A percentile compares a stretch with the other conserved stretches of the same genome.
Conservation (phyloP, 2,113 vertebrate genomes). For the Larimichthys crocea region DNA sequence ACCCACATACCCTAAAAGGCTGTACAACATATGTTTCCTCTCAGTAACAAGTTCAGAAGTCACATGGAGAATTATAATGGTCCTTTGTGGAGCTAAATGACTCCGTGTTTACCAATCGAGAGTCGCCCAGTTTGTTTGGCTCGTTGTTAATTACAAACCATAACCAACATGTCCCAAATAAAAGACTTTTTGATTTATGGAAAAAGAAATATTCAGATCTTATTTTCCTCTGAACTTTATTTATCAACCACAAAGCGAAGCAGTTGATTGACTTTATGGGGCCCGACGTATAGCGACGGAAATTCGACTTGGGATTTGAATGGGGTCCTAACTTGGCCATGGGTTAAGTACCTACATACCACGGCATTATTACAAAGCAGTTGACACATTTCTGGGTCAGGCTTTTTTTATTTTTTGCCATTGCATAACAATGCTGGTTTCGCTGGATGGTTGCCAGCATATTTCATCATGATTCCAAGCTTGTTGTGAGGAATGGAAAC, state of each 20-base stretch:
- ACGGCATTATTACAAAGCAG: constrained; percentile 46
- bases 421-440: constrained; percentile 67
- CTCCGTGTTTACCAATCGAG: constrained; percentile 25
- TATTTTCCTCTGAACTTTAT: constrained; percentile 26
- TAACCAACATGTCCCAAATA: constrained; percentile 1
- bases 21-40: constrained; percentile 29
- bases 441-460: constrained; percentile 53
- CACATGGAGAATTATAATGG: constrained; percentile 14
- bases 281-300: constrained; percentile 38
- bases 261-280: constrained; percentile 34
- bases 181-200: constrained; percentile 27
- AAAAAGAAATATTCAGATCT: constrained; percentile 22
- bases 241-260: constrained; percentile 31
- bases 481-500: constrained; percentile 4
- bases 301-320: constrained; percentile 50
- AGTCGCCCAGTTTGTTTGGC: constrained; percentile 21
- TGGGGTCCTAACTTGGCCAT: constrained; percentile 28
- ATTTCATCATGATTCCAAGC: constrained; percentile 41
- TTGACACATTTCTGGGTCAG: constrained; percentile 68
- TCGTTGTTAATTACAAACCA: constrained; percentile 22
- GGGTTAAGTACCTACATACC: constrained; percentile 44
- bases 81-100: constrained; percentile 31
- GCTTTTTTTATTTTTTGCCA: constrained; percentile 20
- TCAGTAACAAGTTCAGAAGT: constrained; percentile 26
- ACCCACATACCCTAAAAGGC: constrained; percentile 19